Evolutionary conservation across 2,113 vertebrate species (phyloP).

Genomic region (Prinia subflava): DNA sequence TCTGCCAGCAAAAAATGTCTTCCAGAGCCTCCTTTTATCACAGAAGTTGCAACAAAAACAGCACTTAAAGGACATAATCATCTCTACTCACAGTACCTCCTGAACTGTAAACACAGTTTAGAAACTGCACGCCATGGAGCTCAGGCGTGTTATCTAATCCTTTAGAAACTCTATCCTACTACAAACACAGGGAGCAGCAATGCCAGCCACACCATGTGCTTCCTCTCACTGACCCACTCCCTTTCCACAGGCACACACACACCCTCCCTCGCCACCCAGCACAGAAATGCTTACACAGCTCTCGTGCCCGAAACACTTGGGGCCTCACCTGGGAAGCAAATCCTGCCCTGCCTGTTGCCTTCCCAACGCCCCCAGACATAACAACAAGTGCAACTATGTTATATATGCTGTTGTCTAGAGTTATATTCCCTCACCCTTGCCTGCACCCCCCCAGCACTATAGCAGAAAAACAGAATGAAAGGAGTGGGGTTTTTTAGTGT

Average conservation of each 20-base stretch:
- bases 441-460: accelerated
- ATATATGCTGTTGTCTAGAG: accelerated
- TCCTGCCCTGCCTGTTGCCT: background rate
- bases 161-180: conserved; percentile 16
- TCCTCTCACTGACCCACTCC: background rate
- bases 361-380: accelerated
- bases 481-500: accelerated
- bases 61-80: conserved; percentile 41
- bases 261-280: accelerated
- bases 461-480: background rate
- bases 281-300: background rate
- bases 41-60: conserved; percentile 13
- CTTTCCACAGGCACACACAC: background rate
- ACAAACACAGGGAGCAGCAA: background rate
- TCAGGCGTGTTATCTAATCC: conserved; percentile 22
- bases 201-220: background rate
- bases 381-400: background rate
- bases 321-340: background rate
- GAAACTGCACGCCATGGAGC: background rate
- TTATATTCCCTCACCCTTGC: background rate
- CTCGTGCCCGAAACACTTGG: accelerated
- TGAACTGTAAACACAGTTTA: conserved; percentile 41
- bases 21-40: conserved; percentile 1
- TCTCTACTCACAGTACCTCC: conserved; percentile 26
- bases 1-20: background rate